Evolutionary conservation across 2,888 invertebrate genomes (phyloP), one percentile per base, ranked within the genome.

Genomic region (Drosophila leonis): DNA sequence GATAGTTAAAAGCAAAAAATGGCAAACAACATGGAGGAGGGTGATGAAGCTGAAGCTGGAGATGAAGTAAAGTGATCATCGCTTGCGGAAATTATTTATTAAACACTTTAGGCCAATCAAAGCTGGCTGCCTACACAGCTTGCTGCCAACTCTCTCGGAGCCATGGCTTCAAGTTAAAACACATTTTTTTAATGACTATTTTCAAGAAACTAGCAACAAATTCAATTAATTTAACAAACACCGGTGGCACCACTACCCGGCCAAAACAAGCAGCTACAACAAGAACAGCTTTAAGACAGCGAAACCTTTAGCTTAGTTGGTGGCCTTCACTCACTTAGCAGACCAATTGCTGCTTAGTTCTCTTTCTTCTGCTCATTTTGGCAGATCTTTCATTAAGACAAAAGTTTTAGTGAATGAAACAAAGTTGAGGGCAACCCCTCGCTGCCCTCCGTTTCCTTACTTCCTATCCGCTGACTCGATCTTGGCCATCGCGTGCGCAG

Each of bases 331-430:
- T 80, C 67, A 69, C 51, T 78, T 73, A 66, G 71, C 70, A 39
- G 42, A 54, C 70, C 66, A 67, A 72, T 56, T 63, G 56, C 64
- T 71, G 57, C 41, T 75, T 44, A 33, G 61, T 70, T 72, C 52
- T 70, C 51, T 56, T 41, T 59, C 35, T 49, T 13, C 46, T 37
- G 15, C n/a, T 60, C 24, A 42, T 65, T 62, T 71, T 63, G 72
- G 59, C 67, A 80, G 84, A 86, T 88, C 75, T 88, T 88, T 88
- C 86, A 86, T 86, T 88, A 88, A 86, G 87, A 86, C 89, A 83
- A 85, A 79, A 71, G 48, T 65, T 80, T 88, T 88, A 72, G 78
- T 85, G 84, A 85, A 85, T 85, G 84, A 85, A 85, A 77, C 77
- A 71, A 70, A 79, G 77, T 75, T 61, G 71, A 65, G 66, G 64